These are phyloP conservation scores for Enteromius argenteus DNA, from an alignment of 2,797 vertebrate species.

Conservation along the genomic window DNA sequence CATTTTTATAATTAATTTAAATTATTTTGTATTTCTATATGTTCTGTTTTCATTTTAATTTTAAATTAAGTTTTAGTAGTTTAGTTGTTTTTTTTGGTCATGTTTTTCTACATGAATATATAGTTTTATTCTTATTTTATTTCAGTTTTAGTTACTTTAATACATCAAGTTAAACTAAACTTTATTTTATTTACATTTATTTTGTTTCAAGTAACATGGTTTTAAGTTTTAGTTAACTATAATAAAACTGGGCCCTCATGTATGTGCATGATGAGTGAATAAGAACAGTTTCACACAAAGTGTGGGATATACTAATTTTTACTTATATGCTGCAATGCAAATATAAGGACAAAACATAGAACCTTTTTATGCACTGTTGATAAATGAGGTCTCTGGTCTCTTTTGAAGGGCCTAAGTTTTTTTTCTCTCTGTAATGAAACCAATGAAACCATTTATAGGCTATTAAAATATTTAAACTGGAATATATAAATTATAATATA, in stretches of 20 bases:
- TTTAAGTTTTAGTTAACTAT: not conserved
- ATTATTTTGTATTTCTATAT: not conserved
- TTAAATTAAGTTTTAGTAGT: not conserved
- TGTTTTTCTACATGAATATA: not conserved
- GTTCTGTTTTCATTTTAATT: not conserved
- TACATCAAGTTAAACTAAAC: not conserved
- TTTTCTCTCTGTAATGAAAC: no score
- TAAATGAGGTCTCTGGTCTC: no score
- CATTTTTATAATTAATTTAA: not conserved
- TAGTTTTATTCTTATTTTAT: not conserved
- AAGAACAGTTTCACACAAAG: not conserved
- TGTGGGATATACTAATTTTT: not conserved
- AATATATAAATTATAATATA: no score
- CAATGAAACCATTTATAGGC: no score
- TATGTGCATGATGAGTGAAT: not conserved
- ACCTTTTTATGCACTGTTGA: no score
- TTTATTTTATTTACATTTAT: not conserved
- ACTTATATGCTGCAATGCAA: not conserved
- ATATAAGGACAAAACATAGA: not conserved
- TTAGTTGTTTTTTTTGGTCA: not conserved
- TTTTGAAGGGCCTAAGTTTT: no score
- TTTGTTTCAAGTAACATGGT: not conserved
- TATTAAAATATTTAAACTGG: no score
- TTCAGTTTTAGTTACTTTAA: not conserved
- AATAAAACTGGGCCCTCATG: not conserved